Percentiles rank a stretch among this genome's conserved stretches.
These are phyloP conservation scores for Cynopterus sphinx DNA, from an alignment of 2,797 vertebrate species.

Conservation along the genomic window DNA sequence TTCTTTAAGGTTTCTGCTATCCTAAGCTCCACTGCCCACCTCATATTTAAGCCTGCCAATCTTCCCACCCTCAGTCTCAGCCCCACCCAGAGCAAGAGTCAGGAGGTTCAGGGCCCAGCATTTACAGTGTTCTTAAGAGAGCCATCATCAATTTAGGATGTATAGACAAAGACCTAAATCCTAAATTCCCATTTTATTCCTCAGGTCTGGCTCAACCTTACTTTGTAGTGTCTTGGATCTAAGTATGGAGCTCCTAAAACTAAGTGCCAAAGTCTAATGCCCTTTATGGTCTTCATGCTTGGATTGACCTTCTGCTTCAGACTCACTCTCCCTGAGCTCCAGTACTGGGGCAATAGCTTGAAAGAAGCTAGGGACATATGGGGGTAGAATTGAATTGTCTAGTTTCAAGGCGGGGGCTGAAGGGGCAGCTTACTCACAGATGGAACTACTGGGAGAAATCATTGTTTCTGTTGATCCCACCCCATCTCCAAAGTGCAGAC, in stretches of 20 bases:
- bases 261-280: not conserved
- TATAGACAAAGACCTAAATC: not conserved
- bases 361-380: too few species aligned
- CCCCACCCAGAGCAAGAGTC: fast-evolving
- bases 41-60: not conserved
- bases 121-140: not conserved
- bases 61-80: not conserved
- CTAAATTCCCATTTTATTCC: not conserved
- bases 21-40: not conserved
- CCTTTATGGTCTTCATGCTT: not conserved
- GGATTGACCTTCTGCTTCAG: not conserved
- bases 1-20: not conserved
- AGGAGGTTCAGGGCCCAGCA: fast-evolving
- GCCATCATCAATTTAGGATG: not conserved
- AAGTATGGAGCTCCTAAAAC: not conserved
- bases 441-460: too few species aligned
- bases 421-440: too few species aligned
- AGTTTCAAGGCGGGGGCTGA: too few species aligned
- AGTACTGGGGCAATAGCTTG: too few species aligned
- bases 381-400: too few species aligned
- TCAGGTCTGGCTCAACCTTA: not conserved
- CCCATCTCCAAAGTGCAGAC: too few species aligned
- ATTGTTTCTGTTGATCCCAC: too few species aligned
- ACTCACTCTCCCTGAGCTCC: too few species aligned
- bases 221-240: not conserved